These are phyloP conservation scores for Phasianus colchicus DNA, from an alignment of 2,113 vertebrate genomes.

Conservation along the genomic window DNA sequence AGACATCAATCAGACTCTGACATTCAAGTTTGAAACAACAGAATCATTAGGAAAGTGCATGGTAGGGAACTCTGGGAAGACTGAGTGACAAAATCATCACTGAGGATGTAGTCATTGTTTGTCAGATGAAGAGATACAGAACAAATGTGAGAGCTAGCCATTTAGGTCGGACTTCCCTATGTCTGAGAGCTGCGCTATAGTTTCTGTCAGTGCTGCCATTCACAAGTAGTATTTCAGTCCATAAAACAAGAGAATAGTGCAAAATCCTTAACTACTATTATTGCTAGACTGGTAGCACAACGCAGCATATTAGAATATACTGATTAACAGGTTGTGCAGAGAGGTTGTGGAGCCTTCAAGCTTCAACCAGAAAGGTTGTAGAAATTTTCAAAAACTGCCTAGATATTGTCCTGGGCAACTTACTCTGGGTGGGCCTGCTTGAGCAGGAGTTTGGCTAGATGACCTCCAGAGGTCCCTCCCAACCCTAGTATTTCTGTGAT, in stretches of 20 bases:
- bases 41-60: background rate
- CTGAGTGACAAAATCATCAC: background rate
- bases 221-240: background rate
- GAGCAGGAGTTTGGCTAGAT: background rate
- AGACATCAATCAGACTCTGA: background rate
- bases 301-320: background rate
- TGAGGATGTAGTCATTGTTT: background rate
- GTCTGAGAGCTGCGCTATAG: background rate
- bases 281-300: background rate
- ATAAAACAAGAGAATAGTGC: fast-evolving
- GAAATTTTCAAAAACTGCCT: background rate
- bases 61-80: background rate
- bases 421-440: background rate
- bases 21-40: background rate
- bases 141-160: background rate
- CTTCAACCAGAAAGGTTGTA: too few species aligned
- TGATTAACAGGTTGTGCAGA: background rate
- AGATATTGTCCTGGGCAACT: background rate
- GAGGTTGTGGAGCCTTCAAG: background rate
- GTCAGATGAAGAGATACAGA: background rate
- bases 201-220: background rate
- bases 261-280: background rate
- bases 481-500: background rate
- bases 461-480: background rate
- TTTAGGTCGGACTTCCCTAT: background rate